Conservation (phyloP, 2,113 vertebrate genomes). For the Gnathonemus echidnorhynchus region DNA sequence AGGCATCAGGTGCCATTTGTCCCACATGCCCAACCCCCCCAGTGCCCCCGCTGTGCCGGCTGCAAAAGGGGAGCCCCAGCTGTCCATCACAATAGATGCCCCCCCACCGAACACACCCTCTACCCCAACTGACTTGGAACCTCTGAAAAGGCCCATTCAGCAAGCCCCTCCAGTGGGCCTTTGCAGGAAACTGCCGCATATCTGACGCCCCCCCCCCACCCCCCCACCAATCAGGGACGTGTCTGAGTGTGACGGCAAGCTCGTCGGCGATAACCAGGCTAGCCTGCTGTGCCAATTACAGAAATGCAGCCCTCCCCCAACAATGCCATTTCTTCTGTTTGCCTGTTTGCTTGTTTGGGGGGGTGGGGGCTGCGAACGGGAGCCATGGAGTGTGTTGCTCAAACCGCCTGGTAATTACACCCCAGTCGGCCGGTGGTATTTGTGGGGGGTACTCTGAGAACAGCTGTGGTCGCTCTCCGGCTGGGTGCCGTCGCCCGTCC, state of each 20-base stretch:
- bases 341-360: slow-evolving; percentile 1
- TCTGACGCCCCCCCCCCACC: too few relatives aligned
- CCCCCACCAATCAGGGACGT: background rate
- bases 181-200: background rate
- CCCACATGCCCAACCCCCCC: slow-evolving; percentile 26
- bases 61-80: slow-evolving; percentile 60
- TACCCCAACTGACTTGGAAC: background rate
- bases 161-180: slow-evolving; percentile 40
- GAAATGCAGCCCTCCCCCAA: background rate
- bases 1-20: slow-evolving; percentile 55
- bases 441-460: background rate
- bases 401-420: background rate
- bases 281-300: background rate
- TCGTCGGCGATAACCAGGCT: background rate
- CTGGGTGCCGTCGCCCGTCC: background rate
- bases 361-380: background rate
- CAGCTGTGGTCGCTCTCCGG: background rate
- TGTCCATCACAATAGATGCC: slow-evolving; percentile 63
- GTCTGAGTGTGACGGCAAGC: background rate
- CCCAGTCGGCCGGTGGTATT: background rate
- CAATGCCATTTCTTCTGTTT: slow-evolving; percentile 8
- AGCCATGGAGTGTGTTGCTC: background rate
- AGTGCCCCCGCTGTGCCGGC: slow-evolving; percentile 36
- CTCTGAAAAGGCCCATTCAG: slow-evolving; percentile 59
- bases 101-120: slow-evolving; percentile 36